Evolutionary conservation across 23 tunicate species (phyloP), one percentile per base, ranked within the genome.

Genomic region (Diplosoma virens): DNA sequence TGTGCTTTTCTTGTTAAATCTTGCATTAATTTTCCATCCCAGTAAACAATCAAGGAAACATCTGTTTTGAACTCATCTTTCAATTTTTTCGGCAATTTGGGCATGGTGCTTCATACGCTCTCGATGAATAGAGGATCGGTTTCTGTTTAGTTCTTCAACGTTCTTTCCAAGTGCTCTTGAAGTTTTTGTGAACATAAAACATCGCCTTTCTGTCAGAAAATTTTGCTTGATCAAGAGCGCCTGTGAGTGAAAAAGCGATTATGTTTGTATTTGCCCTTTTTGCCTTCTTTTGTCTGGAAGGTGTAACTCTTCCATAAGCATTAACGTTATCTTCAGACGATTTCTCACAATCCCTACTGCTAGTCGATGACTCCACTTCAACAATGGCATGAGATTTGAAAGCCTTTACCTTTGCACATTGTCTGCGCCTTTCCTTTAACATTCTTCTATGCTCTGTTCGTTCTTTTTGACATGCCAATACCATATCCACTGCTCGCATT

Each of bases 11-110:
- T 21, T 64, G 71, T 64, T 32, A 64, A 64, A 64, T 64, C 37
- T 64, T 64, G 71, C 71, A 64, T 64, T n/a, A 64, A 64, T 64
- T 64, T 64, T n/a, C 71, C 34, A 64, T 64, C 71, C 71, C 71
- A 64, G 36, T 64, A 36, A 64, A 64, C 71, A 64, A 64, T 25
- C 63, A 56, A 56, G 25, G 63, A 56, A 56, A 56, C 24, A 56
- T 56, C 63, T 56, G 35, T 64, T 64, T n/a, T n/a, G n/a, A 56
- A 56, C 24, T 56, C 63, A 56, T 56, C 63, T 64, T 28, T 30
- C 37, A 64, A 11, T 64, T 56, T 56, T 56, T 64, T 64, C n/a
- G n/a, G 36, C 71, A 64, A 64, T 64, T 28, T 64, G 35, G 35
- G 71, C 71, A 64, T 20, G 7, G 71, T 64, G 35, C 71, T 31